A percentile compares a stretch with the other conserved stretches of the same genome.
phyloP scores from a whole-genome alignment of 64 coral and sea anemone species.

The Porites lutea region DNA sequence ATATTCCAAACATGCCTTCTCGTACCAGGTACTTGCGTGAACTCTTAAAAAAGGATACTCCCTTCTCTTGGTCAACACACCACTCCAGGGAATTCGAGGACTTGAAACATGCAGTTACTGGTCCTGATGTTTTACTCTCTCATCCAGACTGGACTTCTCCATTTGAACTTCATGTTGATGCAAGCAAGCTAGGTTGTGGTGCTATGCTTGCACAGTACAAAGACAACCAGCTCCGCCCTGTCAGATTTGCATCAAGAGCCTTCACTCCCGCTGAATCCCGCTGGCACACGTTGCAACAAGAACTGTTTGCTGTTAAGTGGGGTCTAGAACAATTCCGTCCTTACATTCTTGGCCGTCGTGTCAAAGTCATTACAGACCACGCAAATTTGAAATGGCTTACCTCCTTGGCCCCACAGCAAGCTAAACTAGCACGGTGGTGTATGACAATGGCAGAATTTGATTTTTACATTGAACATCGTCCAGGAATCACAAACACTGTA shows the following conservation, averaged over 20 bases:
- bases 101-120: slow-evolving; percentile 9
- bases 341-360: slow-evolving; percentile 18
- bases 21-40: background rate
- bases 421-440: too few species aligned
- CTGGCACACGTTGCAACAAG: too few species aligned
- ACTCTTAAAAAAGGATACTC: background rate
- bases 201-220: slow-evolving; percentile 35
- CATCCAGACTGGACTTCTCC: slow-evolving; percentile 27
- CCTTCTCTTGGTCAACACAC: slow-evolving; percentile 10
- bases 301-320: too few species aligned
- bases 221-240: background rate
- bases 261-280: too few species aligned
- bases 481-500: background rate
- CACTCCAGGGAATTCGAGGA: slow-evolving; percentile 7
- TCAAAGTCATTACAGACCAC: slow-evolving; percentile 44
- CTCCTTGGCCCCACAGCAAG: too few species aligned
- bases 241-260: slow-evolving; percentile 41
- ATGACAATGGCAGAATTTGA: too few species aligned
- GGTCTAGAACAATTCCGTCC: too few species aligned
- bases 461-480: too few species aligned
- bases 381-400: too few species aligned
- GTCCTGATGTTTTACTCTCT: background rate
- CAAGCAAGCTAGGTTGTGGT: slow-evolving; percentile 22
- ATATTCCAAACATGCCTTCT: slow-evolving; percentile 5
- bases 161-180: slow-evolving; percentile 40